These are phyloP conservation scores for Hymenopus coronatus DNA, from an alignment of 2,888 invertebrate species.

Conservation along the genomic window DNA sequence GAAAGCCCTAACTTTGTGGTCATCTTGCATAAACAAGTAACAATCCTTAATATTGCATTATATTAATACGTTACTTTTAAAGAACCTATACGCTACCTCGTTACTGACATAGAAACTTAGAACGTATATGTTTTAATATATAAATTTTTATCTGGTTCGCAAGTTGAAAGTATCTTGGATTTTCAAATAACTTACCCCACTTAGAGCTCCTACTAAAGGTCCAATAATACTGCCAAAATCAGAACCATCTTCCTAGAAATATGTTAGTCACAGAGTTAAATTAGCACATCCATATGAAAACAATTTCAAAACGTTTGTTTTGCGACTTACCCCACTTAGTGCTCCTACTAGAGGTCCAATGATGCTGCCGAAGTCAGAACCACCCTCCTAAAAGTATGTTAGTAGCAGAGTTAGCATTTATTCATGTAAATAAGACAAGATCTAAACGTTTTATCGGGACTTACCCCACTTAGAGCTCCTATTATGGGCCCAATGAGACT, in stretches of 20 bases:
- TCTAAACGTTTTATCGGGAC: background rate
- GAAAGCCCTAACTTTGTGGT: too few species aligned
- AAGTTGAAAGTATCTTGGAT: too few species aligned
- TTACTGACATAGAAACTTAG: too few species aligned
- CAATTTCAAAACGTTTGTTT: background rate
- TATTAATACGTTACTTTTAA: too few species aligned
- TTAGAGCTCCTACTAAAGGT: conserved; percentile 14
- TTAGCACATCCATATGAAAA: background rate
- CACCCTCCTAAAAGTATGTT: background rate
- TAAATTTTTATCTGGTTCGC: too few species aligned
- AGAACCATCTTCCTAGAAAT: background rate
- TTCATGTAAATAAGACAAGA: too few species aligned
- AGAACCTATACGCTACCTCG: too few species aligned
- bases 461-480: conserved; percentile 28
- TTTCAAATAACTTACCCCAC: conserved; percentile 22
- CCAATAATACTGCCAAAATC: conserved; percentile 9
- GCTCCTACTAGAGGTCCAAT: conserved; percentile 17
- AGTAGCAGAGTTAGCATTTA: background rate
- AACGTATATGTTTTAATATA: too few species aligned
- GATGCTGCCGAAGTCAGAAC: conserved; percentile 11
- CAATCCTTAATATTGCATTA: too few species aligned
- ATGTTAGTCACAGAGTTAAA: background rate
- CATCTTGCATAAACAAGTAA: too few species aligned
- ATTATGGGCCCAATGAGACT: conserved; percentile 14
- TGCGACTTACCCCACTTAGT: conserved; percentile 27